Percentiles rank a stretch among this genome's conserved stretches.
These are phyloP conservation scores for Abrostola tripartita DNA, from an alignment of 2,888 invertebrate species.

Conservation along the genomic window DNA sequence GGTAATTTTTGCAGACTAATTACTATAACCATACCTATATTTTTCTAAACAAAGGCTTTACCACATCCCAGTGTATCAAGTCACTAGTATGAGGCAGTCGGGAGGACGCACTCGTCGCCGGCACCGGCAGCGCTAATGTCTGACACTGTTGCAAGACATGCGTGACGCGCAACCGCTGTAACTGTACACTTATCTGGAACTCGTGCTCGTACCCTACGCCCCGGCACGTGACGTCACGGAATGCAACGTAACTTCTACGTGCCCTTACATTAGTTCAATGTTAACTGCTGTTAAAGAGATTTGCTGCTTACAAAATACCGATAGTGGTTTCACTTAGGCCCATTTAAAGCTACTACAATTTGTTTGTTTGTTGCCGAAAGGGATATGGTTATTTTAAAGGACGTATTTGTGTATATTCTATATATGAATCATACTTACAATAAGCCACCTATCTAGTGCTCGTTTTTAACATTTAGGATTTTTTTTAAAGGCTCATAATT, in stretches of 20 bases:
- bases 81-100: too few relatives aligned
- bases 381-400: background rate
- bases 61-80: too few relatives aligned
- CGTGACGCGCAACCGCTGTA: conserved; percentile 50
- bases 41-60: too few relatives aligned
- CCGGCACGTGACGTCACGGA: conserved; percentile 22
- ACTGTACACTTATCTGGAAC: conserved; percentile 46
- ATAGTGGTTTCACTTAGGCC: background rate
- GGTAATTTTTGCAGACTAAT: too few relatives aligned
- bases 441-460: too few relatives aligned
- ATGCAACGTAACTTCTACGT: background rate
- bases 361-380: conserved; percentile 2
- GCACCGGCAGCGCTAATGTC: conserved; percentile 6
- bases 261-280: background rate
- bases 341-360: background rate
- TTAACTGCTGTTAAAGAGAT: background rate
- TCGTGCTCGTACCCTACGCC: background rate
- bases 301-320: too few relatives aligned
- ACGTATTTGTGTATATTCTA: background rate
- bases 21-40: too few relatives aligned
- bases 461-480: too few relatives aligned
- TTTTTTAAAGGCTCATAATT: too few relatives aligned
- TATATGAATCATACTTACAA: background rate
- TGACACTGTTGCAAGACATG: conserved; percentile 40
- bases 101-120: conserved; percentile 14